These are phyloP conservation scores for Myanophis thanlyinensis DNA, from an alignment of 2,113 vertebrate species.

Conservation along the genomic window DNA sequence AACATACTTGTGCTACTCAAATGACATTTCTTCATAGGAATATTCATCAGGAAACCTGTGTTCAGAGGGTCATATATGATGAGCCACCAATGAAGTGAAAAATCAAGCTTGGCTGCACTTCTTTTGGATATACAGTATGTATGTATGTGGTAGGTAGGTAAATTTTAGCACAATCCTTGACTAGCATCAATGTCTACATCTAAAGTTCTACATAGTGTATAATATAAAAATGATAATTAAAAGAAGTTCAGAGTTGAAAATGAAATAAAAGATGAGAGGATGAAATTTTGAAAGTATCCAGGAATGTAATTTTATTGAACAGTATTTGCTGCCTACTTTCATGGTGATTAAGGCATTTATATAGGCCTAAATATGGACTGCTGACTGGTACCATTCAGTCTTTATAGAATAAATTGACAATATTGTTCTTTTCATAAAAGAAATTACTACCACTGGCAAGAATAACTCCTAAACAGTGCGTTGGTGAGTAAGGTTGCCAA, in stretches of 20 bases:
- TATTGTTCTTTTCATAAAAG: slow-evolving; percentile 41
- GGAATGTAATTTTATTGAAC: not conserved
- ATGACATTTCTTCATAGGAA: not conserved
- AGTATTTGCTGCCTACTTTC: not conserved
- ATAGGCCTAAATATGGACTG: not conserved
- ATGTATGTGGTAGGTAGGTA: not conserved
- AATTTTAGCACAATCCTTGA: not conserved
- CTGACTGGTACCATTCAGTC: not conserved
- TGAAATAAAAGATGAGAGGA: not conserved
- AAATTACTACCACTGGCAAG: slow-evolving; percentile 42
- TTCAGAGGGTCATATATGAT: not conserved
- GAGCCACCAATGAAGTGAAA: not conserved
- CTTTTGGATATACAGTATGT: not conserved
- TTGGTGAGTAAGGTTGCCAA: slow-evolving; percentile 66
- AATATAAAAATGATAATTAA: not conserved
- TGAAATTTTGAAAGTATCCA: not conserved
- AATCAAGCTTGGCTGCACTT: not conserved
- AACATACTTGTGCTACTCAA: not conserved
- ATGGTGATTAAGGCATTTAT: not conserved
- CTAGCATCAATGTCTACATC: not conserved
- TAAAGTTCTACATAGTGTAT: not conserved
- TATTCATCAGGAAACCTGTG: not conserved
- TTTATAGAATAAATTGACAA: not conserved
- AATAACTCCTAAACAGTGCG: slow-evolving; percentile 60
- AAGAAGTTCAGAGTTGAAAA: not conserved